Evolutionary conservation across 2,113 vertebrate species (phyloP), one percentile per base, ranked within the genome.

Genomic region (Rhagologus leucostigma): DNA sequence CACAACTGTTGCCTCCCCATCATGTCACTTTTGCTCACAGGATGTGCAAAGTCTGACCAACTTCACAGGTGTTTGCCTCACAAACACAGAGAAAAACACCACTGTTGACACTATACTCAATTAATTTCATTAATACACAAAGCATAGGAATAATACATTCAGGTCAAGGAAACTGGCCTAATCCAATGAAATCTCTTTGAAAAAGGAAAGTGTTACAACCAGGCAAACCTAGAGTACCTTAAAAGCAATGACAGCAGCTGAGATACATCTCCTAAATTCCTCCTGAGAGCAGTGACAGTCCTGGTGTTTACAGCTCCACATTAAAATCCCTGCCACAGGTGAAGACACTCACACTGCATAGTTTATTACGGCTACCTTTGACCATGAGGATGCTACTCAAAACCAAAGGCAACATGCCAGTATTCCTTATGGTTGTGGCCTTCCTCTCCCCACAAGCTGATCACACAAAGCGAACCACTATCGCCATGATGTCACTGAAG

Each of bases 21-120:
- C 53, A 57, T 0, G 3, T 33, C 63, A n/a, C 17, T 9, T 46
- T 47, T 39, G 30, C 7, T 86, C 3, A 1, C 27, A 81, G 35
- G 12, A 74, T 0, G 0, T 30, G 37, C 0, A 0, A 64, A 50
- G n/a, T 32, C 57, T 13, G 3, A 60, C 10, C 0, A 0, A 53
- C 26, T 89, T 55, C 6, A 11, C 56, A 60, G 30, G 19, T 52
- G 16, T n/a, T 95, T 68, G 33, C 19, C 23, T 83, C 37, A 41
- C 18, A 56, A 65, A 65, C 9, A 46, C 17, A 44, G 44, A 26
- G 24, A 79, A 89, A 89, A 93, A 56, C 12, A 18, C 8, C 44
- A 65, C 53, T 3, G 2, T 11, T 68, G 35, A 56, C 41, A 76
- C 17, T 21, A 23, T 1, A 15, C 4, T 24, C 24, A 64, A 57